phyloP scores from a whole-genome alignment of 2,888 invertebrate genomes.

The Cantharis flavilabris region DNA sequence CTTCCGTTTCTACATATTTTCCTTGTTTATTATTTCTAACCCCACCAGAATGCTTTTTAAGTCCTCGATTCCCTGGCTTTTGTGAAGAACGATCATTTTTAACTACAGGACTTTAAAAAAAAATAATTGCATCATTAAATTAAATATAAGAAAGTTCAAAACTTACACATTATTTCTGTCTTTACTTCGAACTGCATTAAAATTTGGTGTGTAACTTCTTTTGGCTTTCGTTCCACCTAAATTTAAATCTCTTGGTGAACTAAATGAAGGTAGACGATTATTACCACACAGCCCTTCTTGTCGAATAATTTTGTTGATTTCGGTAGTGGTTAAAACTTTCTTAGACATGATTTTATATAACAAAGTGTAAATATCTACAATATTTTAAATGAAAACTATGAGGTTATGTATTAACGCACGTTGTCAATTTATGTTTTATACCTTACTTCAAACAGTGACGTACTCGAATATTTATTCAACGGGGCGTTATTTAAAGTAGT shows the following conservation, averaged over 20 bases:
- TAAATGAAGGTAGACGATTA: slow-evolving; percentile 45
- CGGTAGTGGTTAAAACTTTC: not conserved
- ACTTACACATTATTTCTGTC: slow-evolving; percentile 31
- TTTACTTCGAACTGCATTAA: slow-evolving; percentile 49
- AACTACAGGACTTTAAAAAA: not conserved
- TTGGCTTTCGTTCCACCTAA: slow-evolving; percentile 49
- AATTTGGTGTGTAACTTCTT: slow-evolving; percentile 50
- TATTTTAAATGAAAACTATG: not conserved
- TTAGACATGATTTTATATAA: not conserved
- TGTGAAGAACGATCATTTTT: not conserved
- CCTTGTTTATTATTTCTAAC: slow-evolving; percentile 9
- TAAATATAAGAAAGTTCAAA: not conserved
- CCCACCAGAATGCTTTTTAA: not conserved
- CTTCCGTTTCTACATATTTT: slow-evolving; percentile 45
- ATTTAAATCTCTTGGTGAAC: slow-evolving; percentile 48
- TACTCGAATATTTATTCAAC: not conserved
- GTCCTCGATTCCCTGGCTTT: slow-evolving; percentile 3
- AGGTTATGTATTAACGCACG: not conserved
- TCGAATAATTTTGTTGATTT: slow-evolving; percentile 27
- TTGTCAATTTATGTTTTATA: not conserved
- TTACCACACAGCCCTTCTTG: slow-evolving; percentile 25
- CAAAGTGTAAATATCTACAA: not conserved
- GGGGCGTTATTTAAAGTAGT: not conserved
- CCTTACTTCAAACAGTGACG: not conserved
- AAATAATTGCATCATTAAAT: not conserved